Percentiles rank a stretch among this genome's conserved stretches.
Conservation (phyloP, 2,888 invertebrate species). For the Penaeus monodon region DNA sequence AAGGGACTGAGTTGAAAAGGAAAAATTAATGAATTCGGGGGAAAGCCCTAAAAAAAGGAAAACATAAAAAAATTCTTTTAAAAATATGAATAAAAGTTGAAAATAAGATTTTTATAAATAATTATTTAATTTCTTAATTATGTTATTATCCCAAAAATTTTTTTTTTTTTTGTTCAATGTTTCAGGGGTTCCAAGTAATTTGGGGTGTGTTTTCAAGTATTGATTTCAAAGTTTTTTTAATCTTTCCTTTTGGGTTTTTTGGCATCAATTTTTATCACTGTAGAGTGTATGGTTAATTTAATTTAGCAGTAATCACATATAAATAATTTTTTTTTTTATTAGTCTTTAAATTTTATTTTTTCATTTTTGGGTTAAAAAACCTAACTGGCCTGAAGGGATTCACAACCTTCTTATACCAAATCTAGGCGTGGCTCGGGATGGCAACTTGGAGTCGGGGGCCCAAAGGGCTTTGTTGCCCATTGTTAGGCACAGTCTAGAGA, state of each 20-base stretch:
- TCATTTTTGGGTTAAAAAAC: slow-evolving; percentile 5
- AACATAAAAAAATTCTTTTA: no score
- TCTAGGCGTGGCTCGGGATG: slow-evolving; percentile 71
- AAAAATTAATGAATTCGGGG: no score
- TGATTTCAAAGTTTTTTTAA: neutral
- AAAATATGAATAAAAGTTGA: no score
- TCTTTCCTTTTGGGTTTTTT: no score
- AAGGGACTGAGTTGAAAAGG: no score
- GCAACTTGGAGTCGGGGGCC: slow-evolving; percentile 78
- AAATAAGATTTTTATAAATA: no score
- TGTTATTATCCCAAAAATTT: no score
- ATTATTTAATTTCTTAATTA: no score
- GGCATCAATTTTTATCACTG: neutral
- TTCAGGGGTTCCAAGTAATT: no score
- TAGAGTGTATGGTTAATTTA: neutral
- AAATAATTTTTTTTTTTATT: neutral
- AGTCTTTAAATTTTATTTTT: neutral
- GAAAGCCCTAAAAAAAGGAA: no score
- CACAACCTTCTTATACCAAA: slow-evolving; percentile 25
- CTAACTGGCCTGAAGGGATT: neutral
- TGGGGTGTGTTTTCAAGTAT: no score
- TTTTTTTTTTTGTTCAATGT: no score
- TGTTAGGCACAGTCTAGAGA: slow-evolving; percentile 79
- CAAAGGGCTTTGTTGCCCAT: slow-evolving; percentile 80
- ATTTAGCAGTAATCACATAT: neutral